Percentiles rank a stretch among this genome's conserved stretches.
phyloP scores from a whole-genome alignment of 2,888 invertebrate genomes.

The Scaptomyza flava region DNA sequence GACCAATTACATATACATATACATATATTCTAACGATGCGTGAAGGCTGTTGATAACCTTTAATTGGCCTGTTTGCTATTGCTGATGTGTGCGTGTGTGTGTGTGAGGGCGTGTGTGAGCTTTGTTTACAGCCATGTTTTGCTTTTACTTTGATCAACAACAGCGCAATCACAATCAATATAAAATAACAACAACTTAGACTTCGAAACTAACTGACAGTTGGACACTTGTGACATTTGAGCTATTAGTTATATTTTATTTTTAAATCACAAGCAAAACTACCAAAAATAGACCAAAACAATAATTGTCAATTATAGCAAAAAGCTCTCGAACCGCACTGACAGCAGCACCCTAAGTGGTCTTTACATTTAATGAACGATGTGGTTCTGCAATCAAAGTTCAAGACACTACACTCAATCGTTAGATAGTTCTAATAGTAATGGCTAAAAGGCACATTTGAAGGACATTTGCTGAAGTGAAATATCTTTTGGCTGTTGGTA shows the following conservation, averaged over 20 bases:
- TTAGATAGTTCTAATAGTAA: conserved; percentile 14
- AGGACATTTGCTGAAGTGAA: conserved; percentile 18
- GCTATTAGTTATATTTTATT: conserved; percentile 25
- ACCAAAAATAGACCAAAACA: conserved; percentile 27
- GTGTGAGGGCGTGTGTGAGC: conserved; percentile 18
- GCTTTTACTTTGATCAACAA: conserved; percentile 14
- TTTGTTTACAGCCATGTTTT: conserved; percentile 57
- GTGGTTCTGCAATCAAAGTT: conserved; percentile 51
- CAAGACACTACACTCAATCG: conserved; percentile 30
- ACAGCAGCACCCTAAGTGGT: conserved; percentile 4
- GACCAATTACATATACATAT: conserved; percentile 13
- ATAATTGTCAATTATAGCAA: conserved; percentile 64
- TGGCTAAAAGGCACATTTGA: not conserved
- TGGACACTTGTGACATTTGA: conserved; percentile 61
- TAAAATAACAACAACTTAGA: conserved; percentile 25
- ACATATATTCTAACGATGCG: conserved; percentile 36
- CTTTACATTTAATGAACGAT: conserved; percentile 55
- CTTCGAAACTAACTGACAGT: conserved; percentile 47
- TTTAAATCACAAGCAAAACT: conserved; percentile 15
- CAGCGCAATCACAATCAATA: conserved; percentile 13
- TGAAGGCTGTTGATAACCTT: conserved; percentile 50
- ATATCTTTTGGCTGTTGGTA: not conserved
- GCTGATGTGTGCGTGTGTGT: conserved; percentile 14
- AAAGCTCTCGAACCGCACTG: conserved; percentile 18
- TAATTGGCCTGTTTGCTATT: conserved; percentile 67